Conservation (phyloP, 2,113 vertebrate genomes). For the Aegithalos caudatus region DNA sequence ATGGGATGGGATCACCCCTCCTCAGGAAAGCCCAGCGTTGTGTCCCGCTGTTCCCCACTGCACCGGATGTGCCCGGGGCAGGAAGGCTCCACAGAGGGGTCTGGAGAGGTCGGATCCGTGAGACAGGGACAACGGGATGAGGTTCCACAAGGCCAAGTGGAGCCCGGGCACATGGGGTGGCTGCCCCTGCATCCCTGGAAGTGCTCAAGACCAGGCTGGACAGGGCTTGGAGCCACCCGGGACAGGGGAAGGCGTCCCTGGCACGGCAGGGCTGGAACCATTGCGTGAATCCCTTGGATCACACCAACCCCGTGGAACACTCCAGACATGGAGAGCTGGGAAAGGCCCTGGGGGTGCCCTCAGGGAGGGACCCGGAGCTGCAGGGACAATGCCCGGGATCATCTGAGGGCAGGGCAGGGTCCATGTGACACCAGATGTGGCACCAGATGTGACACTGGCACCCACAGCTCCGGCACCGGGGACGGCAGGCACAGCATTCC, state of each 20-base stretch:
- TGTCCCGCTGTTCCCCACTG: not conserved
- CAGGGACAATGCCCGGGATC: not conserved
- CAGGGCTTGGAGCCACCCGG: not conserved
- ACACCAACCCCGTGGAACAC: not conserved
- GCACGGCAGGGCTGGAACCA: not conserved
- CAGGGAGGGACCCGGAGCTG: not conserved
- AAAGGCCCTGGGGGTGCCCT: too few species aligned
- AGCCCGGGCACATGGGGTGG: not conserved
- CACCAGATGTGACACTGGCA: not conserved
- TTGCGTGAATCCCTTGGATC: not conserved
- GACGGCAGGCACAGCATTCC: not conserved
- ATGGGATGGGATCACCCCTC: not conserved
- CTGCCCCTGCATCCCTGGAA: not conserved
- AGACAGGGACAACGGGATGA: not conserved
- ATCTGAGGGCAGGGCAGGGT: not conserved
- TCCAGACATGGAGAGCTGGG: not conserved
- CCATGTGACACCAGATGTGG: not conserved
- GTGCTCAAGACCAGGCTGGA: not conserved
- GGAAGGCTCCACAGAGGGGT: not conserved
- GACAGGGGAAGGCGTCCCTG: not conserved
- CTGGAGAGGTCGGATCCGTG: accelerated
- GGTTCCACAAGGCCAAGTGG: not conserved
- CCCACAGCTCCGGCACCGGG: accelerated
- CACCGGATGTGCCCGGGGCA: not conserved
- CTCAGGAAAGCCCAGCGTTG: not conserved